These are phyloP conservation scores for Chroicocephalus ridibundus DNA, from an alignment of 2,113 vertebrate genomes.

Conservation along the genomic window DNA sequence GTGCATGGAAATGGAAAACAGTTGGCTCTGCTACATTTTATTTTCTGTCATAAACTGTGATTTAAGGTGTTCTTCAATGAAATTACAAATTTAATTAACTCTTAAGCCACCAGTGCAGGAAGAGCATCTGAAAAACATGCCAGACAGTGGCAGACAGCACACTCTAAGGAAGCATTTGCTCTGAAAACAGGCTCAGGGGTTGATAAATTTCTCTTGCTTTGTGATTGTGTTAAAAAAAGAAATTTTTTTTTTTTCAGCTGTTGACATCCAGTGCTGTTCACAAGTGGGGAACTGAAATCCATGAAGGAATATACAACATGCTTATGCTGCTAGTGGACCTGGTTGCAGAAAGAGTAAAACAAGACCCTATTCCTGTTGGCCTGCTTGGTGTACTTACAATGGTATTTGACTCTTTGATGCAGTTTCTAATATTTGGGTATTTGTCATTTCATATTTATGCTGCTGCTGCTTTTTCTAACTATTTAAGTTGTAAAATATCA, in stretches of 20 bases:
- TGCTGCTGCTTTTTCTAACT: not conserved
- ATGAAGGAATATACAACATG: constrained; percentile 99
- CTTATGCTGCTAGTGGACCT: constrained; percentile 95
- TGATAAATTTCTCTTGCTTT: not conserved
- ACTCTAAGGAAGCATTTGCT: not conserved
- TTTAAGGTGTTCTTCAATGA: not conserved
- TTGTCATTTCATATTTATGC: not conserved
- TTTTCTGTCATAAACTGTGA: not conserved
- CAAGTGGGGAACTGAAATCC: constrained; percentile 99
- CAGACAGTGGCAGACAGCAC: not conserved
- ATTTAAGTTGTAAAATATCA: not conserved
- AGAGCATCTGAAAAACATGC: not conserved
- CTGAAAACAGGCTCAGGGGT: not conserved
- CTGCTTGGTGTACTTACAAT: constrained; percentile 93
- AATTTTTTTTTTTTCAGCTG: constrained; percentile 67
- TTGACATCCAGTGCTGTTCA: constrained; percentile 97
- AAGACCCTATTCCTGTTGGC: constrained; percentile 91
- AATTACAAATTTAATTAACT: not conserved
- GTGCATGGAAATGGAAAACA: not conserved
- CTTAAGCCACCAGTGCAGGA: not conserved
- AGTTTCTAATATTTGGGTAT: not conserved
- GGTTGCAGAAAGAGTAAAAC: constrained; percentile 94
- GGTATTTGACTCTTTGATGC: constrained; percentile 71
- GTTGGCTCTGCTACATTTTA: not conserved
- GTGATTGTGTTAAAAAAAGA: not conserved